Evolutionary conservation across 2,797 vertebrate species (phyloP).

Genomic region (Aselliscus stoliczkanus): DNA sequence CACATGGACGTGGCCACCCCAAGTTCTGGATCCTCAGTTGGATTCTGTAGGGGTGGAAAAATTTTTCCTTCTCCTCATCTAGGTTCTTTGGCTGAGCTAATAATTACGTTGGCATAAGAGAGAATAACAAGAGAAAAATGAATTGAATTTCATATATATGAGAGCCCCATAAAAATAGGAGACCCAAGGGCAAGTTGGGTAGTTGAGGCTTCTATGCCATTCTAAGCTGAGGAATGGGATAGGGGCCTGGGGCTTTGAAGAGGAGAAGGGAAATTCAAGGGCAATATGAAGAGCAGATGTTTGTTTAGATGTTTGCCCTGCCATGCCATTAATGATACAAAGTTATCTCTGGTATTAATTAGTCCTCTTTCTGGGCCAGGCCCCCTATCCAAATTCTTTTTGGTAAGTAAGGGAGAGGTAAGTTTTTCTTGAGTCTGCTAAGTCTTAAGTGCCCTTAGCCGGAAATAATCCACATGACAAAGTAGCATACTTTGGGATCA

Average conservation of each 20-base stretch:
- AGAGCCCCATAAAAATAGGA: not conserved
- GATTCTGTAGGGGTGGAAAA: not conserved
- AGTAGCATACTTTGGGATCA: not conserved
- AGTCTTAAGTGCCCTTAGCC: not conserved
- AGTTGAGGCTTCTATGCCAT: not conserved
- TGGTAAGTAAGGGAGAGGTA: not conserved
- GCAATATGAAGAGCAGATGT: not conserved
- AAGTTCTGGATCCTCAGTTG: not conserved
- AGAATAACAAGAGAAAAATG: not conserved
- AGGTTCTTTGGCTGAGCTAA: not conserved
- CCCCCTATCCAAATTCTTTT: not conserved
- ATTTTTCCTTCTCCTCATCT: not conserved
- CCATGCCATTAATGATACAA: not conserved
- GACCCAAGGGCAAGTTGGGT: not conserved
- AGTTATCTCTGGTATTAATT: not conserved
- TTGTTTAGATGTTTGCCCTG: not conserved
- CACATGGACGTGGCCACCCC: not conserved
- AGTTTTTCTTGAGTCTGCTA: not conserved
- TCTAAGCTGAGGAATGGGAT: not conserved
- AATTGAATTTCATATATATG: not conserved
- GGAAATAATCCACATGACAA: not conserved
- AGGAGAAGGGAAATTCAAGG: not conserved
- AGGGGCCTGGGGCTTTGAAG: not conserved
- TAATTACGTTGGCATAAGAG: not conserved
- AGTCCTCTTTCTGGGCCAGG: not conserved